A percentile compares a stretch with the other conserved stretches of the same genome.
phyloP scores from a whole-genome alignment of 2,888 invertebrate genomes.

The Allophyes oxyacanthae region DNA sequence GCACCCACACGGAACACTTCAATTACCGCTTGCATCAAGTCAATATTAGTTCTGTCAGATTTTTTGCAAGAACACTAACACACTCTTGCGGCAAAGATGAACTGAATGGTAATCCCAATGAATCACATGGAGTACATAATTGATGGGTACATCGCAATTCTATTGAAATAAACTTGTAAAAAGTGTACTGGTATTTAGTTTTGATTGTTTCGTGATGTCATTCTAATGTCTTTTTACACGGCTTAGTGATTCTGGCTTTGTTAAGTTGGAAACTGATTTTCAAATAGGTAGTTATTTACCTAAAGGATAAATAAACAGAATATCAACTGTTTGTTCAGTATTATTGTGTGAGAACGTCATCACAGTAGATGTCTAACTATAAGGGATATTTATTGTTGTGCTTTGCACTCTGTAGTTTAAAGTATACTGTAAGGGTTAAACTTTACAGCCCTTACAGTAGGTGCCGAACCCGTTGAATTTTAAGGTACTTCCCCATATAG shows the following conservation, averaged over 20 bases:
- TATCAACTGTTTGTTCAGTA: too few relatives aligned
- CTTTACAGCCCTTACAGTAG: too few relatives aligned
- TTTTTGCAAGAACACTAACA: constrained; percentile 21
- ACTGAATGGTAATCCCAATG: constrained; percentile 39
- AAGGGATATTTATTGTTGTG: too few relatives aligned
- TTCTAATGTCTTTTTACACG: constrained; percentile 5
- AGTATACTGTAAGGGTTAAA: too few relatives aligned
- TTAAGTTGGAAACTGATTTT: not conserved
- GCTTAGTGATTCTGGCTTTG: not conserved
- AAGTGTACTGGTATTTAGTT: constrained; percentile 8
- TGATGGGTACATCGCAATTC: constrained; percentile 29
- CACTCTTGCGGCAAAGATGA: constrained; percentile 7
- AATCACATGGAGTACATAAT: constrained; percentile 30
- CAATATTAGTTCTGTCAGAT: constrained; percentile 14
- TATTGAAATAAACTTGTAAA: constrained; percentile 27
- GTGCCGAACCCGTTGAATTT: too few relatives aligned
- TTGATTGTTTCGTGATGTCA: constrained; percentile 32
- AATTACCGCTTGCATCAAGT: constrained; percentile 24
- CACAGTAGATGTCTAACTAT: too few relatives aligned
- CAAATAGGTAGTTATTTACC: too few relatives aligned
- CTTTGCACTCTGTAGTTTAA: too few relatives aligned
- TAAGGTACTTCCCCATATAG: constrained; percentile 6
- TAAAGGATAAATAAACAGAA: too few relatives aligned
- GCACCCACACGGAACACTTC: constrained; percentile 24
- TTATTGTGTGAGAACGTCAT: too few relatives aligned